A percentile compares a stretch with the other conserved stretches of the same genome.
These are phyloP conservation scores for Lucilia cuprina DNA, from an alignment of 1,140 invertebrate species.

Conservation along the genomic window DNA sequence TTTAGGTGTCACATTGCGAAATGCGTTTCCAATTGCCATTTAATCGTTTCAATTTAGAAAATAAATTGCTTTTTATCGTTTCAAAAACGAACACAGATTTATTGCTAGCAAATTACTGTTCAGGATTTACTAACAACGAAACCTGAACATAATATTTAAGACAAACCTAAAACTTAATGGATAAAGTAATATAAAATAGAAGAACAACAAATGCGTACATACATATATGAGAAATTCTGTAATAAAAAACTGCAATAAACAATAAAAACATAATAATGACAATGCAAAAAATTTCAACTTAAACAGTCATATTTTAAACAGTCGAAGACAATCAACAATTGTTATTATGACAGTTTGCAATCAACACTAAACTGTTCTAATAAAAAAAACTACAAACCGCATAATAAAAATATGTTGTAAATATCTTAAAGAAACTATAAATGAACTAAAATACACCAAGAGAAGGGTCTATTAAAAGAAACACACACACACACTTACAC, in stretches of 20 bases:
- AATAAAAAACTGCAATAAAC: neutral
- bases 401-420: neutral
- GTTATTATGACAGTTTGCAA: neutral
- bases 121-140: neutral
- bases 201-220: too few species aligned
- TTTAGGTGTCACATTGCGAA: conserved; percentile 31
- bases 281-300: neutral
- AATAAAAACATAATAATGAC: neutral
- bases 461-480: too few species aligned
- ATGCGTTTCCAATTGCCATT: conserved; percentile 55
- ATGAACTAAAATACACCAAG: neutral
- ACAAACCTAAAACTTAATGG: neutral
- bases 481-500: too few species aligned
- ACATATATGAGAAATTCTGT: neutral
- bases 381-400: neutral
- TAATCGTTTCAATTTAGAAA: conserved; percentile 63
- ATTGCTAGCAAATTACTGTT: conserved; percentile 6
- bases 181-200: neutral
- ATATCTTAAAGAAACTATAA: neutral
- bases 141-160: neutral
- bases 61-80: conserved; percentile 55
- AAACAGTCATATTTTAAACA: neutral
- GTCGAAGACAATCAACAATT: neutral
- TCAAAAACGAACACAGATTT: neutral
- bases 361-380: neutral